Percentiles rank a stretch among this genome's conserved stretches.
Evolutionary conservation across 2,888 invertebrate genomes (phyloP).

Genomic region (Laothoe populi): DNA sequence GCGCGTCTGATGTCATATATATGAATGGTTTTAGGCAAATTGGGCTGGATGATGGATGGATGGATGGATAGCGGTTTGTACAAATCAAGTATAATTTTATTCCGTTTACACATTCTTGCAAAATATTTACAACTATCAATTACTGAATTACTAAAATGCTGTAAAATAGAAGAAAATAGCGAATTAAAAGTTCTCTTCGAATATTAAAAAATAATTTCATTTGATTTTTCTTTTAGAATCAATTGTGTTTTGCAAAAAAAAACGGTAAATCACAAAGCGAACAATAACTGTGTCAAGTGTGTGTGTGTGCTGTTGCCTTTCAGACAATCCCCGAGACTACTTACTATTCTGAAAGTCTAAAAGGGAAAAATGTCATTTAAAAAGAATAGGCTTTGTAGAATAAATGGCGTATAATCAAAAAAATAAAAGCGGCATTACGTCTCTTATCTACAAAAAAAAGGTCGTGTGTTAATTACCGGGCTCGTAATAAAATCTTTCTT

Average conservation of each 20-base stretch:
- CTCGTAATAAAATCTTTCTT: conserved; percentile 39
- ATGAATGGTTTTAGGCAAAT: not conserved
- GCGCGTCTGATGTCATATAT: not conserved
- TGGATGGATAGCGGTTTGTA: not conserved
- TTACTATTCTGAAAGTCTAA: not conserved
- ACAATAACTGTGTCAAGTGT: conserved; percentile 1
- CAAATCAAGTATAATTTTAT: not conserved
- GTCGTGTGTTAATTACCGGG: conserved; percentile 34
- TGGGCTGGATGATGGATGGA: not conserved
- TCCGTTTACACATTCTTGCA: not conserved
- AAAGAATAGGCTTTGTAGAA: conserved; percentile 4
- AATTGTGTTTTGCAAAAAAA: not conserved
- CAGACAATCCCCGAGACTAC: not conserved
- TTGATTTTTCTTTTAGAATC: not conserved
- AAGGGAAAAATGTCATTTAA: not conserved
- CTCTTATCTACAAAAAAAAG: conserved; percentile 32
- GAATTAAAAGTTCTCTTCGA: not conserved
- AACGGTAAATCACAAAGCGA: not conserved
- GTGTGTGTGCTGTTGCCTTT: too few relatives aligned
- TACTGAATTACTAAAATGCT: not conserved
- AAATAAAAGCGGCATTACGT: conserved; percentile 22
- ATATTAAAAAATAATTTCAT: not conserved
- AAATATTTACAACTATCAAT: not conserved
- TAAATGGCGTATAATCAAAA: conserved; percentile 2
- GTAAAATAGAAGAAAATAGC: not conserved